A percentile compares a stretch with the other conserved stretches of the same genome.
These are phyloP conservation scores for Lacerta agilis DNA, from an alignment of 2,797 vertebrate genomes.

Conservation along the genomic window DNA sequence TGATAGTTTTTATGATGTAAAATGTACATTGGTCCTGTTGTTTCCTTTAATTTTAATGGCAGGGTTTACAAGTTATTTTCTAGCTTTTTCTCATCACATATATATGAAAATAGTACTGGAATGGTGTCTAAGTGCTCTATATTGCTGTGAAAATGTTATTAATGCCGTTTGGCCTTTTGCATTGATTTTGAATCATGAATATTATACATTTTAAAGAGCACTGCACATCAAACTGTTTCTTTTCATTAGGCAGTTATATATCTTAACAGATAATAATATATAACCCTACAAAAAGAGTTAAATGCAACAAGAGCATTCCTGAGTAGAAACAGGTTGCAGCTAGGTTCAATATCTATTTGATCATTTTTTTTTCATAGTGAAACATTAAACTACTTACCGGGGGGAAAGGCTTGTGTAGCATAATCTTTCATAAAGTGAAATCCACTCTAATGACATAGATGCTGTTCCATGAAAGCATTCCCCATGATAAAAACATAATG, in stretches of 20 bases:
- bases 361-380: neutral
- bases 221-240: neutral
- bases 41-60: neutral
- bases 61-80: neutral
- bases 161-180: neutral
- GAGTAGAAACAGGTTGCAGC: neutral
- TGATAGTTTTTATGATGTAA: neutral
- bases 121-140: neutral
- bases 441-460: neutral
- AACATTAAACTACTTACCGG: neutral
- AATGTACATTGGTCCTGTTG: neutral
- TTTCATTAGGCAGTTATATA: neutral
- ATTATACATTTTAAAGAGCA: conserved; percentile 1
- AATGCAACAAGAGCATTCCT: neutral
- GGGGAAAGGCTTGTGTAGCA: too few relatives aligned
- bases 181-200: neutral
- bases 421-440: too few relatives aligned
- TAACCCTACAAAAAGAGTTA: neutral
- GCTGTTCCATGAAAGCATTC: neutral
- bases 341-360: neutral
- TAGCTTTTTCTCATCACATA: neutral
- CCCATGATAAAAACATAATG: too few relatives aligned
- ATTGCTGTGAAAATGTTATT: neutral
- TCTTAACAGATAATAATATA: neutral
- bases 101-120: neutral